A percentile compares a stretch with the other conserved stretches of the same genome.
Conservation (phyloP, 2,113 vertebrate species). For the Mirza zaza region DNA sequence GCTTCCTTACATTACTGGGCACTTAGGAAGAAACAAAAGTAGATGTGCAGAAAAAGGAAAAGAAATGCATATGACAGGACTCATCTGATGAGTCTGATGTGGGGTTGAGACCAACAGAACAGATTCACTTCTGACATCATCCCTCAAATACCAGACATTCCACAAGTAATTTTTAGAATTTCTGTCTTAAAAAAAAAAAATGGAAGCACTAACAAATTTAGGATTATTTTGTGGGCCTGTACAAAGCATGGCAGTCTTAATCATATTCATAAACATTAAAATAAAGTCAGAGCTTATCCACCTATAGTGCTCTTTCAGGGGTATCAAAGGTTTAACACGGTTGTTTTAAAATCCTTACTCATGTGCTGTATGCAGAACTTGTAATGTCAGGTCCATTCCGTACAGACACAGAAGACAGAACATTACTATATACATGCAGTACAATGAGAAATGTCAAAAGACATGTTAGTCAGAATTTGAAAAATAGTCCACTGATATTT, state of each 20-base stretch:
- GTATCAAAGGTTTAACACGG: background rate
- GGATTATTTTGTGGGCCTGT: background rate
- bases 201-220: background rate
- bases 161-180: background rate
- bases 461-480: background rate
- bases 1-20: background rate
- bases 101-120: background rate
- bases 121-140: background rate
- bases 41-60: background rate
- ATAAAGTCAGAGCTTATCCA: background rate
- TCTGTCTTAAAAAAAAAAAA: slow-evolving; percentile 58
- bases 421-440: background rate
- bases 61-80: background rate
- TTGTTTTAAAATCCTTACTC: background rate
- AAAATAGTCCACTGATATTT: background rate
- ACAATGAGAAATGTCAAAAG: background rate
- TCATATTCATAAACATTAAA: background rate
- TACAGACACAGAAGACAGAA: background rate
- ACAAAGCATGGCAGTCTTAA: background rate
- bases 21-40: background rate
- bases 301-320: background rate
- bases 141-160: background rate
- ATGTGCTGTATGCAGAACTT: background rate
- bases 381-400: background rate
- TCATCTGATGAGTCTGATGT: background rate